These are phyloP conservation scores for Setipinna tenuifilis DNA, from an alignment of 2,797 vertebrate species.

Conservation along the genomic window DNA sequence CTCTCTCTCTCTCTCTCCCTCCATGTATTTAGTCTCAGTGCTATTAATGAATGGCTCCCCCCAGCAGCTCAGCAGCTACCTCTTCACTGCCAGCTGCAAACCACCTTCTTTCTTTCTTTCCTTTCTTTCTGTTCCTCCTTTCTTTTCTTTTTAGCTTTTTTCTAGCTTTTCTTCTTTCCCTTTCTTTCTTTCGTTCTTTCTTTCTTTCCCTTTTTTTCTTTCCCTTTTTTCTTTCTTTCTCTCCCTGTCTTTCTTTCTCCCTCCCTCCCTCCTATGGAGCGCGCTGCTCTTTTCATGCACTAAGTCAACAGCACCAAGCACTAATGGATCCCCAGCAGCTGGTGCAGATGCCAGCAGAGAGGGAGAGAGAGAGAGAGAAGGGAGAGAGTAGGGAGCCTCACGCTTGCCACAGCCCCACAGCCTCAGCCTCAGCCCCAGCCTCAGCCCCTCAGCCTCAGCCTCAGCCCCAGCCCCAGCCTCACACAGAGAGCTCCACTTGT, in stretches of 20 bases:
- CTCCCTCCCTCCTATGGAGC: neutral
- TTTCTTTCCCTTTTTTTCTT: no score
- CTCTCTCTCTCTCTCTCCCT: neutral
- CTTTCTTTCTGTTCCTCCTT: no score
- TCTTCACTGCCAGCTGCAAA: conserved; percentile 17
- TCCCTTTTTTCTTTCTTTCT: no score
- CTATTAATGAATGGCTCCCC: neutral
- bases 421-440: no score
- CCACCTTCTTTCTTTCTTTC: neutral
- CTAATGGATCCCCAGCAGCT: neutral
- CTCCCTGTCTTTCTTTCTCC: neutral
- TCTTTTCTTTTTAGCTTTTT: no score
- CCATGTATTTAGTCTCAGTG: neutral
- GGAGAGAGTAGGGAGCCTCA: no score
- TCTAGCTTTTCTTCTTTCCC: no score
- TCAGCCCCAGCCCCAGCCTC: no score
- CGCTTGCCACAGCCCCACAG: no score
- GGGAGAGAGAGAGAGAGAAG: neutral
- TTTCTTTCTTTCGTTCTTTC: no score
- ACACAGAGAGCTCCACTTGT: no score
- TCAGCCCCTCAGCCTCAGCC: no score
- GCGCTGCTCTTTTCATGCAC: neutral
- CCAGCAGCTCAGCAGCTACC: conserved; percentile 3
- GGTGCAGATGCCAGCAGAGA: neutral
- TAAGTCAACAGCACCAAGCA: conserved; percentile 7